These are phyloP conservation scores for Catocala fraxini DNA, from an alignment of 2,888 invertebrate species.

Conservation along the genomic window DNA sequence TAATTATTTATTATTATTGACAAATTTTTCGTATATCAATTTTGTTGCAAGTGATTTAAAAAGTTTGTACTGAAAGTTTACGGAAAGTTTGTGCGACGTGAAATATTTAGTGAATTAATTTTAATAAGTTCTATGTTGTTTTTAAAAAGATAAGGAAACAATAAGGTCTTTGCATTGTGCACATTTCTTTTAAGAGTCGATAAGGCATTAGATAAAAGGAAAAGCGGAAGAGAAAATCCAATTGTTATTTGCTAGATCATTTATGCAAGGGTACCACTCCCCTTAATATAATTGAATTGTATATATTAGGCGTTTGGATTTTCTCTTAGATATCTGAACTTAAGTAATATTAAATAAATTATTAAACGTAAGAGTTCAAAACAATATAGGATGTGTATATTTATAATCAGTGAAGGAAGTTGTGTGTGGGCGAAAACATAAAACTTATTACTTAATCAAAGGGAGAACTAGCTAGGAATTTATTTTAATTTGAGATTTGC, in stretches of 20 bases:
- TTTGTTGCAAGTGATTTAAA: slow-evolving; percentile 9
- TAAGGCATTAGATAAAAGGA: slow-evolving; percentile 29
- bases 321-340: neutral
- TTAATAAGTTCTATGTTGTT: neutral
- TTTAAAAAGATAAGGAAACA: neutral
- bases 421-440: no score
- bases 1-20: neutral
- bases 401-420: no score
- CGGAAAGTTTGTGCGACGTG: slow-evolving; percentile 32
- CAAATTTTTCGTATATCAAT: neutral
- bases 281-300: slow-evolving; percentile 10
- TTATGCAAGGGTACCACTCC: slow-evolving; percentile 13
- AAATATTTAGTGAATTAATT: neutral
- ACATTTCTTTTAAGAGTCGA: slow-evolving; percentile 22
- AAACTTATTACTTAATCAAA: no score
- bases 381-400: no score
- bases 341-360: neutral
- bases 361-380: neutral
- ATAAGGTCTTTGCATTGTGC: slow-evolving; percentile 14
- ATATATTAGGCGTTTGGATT: neutral
- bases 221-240: slow-evolving; percentile 16
- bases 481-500: no score
- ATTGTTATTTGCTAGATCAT: slow-evolving; percentile 22
- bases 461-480: no score
- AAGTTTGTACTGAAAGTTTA: slow-evolving; percentile 29